These are phyloP conservation scores for Lucilia sericata DNA, from an alignment of 1,140 invertebrate genomes.

Conservation along the genomic window DNA sequence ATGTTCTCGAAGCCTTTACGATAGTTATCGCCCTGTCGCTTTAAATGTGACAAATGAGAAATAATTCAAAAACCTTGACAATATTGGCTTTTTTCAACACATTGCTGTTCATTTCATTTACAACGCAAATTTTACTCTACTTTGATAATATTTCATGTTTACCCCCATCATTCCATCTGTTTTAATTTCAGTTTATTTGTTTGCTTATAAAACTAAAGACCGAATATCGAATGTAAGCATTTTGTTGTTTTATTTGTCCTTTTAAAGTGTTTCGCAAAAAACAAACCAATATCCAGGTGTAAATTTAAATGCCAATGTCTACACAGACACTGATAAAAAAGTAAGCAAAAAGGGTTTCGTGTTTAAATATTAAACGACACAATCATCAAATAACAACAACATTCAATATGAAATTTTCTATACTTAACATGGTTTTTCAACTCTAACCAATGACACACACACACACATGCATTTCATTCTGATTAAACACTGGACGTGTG, in stretches of 20 bases:
- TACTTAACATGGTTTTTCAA: no score
- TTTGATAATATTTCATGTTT: slow-evolving; percentile 5
- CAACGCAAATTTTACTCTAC: not conserved
- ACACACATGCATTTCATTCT: not conserved
- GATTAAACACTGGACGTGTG: slow-evolving; percentile 11
- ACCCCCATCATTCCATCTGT: slow-evolving; percentile 18
- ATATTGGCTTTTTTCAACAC: not conserved
- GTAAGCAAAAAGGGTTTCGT: not conserved
- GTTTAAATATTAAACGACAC: not conserved
- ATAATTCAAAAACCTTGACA: not conserved
- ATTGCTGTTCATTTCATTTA: not conserved
- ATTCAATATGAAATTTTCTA: not conserved
- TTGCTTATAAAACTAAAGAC: not conserved
- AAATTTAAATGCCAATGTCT: slow-evolving; percentile 27
- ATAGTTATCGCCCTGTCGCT: no score
- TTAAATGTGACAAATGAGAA: not conserved
- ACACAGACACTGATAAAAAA: not conserved
- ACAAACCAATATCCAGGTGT: not conserved
- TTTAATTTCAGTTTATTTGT: not conserved
- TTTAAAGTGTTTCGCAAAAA: slow-evolving; percentile 4
- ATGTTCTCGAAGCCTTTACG: no score
- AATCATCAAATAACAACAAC: not conserved
- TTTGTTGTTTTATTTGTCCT: not conserved
- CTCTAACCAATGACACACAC: no score
- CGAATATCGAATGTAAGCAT: not conserved